Base-by-base conservation (phyloP, 2,113 vertebrate species). In the Zapus hudsonius region DNA sequence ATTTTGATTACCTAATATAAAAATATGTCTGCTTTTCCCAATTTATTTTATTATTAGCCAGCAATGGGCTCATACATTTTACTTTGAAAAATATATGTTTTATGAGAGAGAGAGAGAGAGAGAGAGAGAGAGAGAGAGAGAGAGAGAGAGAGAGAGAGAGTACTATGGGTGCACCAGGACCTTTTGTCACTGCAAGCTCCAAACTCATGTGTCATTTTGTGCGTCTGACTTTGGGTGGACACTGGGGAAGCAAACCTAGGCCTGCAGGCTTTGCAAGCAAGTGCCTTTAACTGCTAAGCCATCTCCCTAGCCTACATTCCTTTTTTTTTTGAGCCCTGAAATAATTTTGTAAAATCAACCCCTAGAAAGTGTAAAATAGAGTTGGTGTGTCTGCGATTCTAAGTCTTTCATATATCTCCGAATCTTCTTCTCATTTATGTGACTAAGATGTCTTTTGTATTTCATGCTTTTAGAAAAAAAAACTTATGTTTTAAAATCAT, bases 281-380 rank as follows among this genome's bases (percentile, higher is more conserved):
- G 57, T 81, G 36, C 78, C 59, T 52, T 52, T 52, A 52, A 52
- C 52, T 52, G 52, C 11, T 52, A 12, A 10, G 52, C 52, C 52
- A 52, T 12, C 11, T 52, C 52, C 52, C 52, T 52, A 52, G 6
- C 6, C 52, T 15, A 52, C 52, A 52, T 52, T 52, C 3, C 9
- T 23, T 64, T 44, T 10, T 64, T 85, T 76, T 38, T 88, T 76
- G 27, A 96, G 29, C 19, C 0, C 36, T n/a, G 63, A 75, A 66
- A 76, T n/a, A 89, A 94, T 81, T 92, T 81, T 66, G 3, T 74
- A 66, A 93, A 87, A 74, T 73, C 36, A 55, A 52, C 5, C 82
- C n/a, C 27, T 84, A 3, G 72, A 84, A 92, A 89, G 2, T 23
- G 29, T 70, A 89, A 84, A 52, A 31, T 27, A 91, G 36, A 79